A percentile compares a stretch with the other conserved stretches of the same genome.
Evolutionary conservation across 2,888 invertebrate genomes (phyloP).

Genomic region (Xestia c-nigrum): DNA sequence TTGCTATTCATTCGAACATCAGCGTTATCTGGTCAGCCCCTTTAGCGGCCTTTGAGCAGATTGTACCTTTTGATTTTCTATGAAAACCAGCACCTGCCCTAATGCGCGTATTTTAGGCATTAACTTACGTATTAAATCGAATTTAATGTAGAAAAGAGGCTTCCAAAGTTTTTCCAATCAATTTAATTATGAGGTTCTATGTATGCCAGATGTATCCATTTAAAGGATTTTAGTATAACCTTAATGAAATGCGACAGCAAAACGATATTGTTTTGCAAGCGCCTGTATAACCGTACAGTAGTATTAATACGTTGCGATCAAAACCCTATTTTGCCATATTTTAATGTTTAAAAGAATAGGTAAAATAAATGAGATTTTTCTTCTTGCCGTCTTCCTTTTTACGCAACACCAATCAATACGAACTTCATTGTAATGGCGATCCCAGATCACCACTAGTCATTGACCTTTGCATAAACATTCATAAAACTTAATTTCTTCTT

Average conservation of each 20-base stretch:
- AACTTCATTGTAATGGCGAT: background rate
- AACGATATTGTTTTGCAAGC: background rate
- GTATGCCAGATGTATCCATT: background rate
- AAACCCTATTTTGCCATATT: constrained; percentile 15
- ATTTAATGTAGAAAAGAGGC: constrained; percentile 20
- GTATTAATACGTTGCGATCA: constrained; percentile 19
- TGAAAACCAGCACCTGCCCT: constrained; percentile 6
- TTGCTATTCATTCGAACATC: too few relatives aligned
- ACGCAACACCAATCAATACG: background rate
- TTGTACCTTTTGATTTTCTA: constrained; percentile 14
- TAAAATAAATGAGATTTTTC: background rate
- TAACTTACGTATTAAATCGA: constrained; percentile 6
- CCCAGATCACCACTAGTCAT: constrained; percentile 13
- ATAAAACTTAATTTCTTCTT: background rate
- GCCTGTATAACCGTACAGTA: background rate
- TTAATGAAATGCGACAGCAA: background rate
- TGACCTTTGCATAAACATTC: constrained; percentile 2
- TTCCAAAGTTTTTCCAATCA: constrained; percentile 1
- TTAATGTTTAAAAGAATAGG: background rate
- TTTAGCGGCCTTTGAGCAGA: background rate
- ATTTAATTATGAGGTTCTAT: background rate
- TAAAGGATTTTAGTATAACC: background rate
- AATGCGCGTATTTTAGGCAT: background rate
- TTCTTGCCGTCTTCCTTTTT: background rate
- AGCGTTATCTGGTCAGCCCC: background rate